Conservation (phyloP, 2,797 vertebrate genomes). For the Mareca strepera region DNA sequence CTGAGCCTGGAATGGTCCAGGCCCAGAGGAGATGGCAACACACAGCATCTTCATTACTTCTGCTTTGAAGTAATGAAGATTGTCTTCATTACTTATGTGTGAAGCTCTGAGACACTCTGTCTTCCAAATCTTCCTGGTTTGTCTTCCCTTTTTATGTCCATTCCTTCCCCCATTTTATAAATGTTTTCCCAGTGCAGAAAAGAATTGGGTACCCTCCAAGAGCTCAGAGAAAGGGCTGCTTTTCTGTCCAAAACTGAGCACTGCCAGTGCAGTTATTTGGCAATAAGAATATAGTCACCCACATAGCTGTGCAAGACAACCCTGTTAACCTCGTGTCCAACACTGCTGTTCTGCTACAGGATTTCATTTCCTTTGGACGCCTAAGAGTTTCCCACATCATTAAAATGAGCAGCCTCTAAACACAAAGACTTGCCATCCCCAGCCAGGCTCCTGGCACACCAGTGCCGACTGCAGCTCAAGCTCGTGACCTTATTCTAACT, state of each 20-base stretch:
- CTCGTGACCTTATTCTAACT: background rate
- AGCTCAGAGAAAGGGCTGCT: background rate
- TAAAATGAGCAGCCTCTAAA: conserved; percentile 37
- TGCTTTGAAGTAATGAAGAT: background rate
- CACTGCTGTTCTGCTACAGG: background rate
- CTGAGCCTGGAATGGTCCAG: background rate
- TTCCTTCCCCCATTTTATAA: background rate
- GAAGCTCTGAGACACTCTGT: background rate
- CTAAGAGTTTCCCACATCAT: conserved; percentile 44
- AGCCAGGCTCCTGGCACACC: conserved; percentile 30
- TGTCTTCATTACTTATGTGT: too few species aligned
- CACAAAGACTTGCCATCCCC: background rate
- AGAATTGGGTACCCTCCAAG: background rate
- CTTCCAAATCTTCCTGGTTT: background rate
- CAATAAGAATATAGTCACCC: background rate
- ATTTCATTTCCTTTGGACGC: conserved; percentile 33
- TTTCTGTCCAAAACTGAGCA: background rate
- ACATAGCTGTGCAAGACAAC: conserved; percentile 7
- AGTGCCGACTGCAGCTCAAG: background rate
- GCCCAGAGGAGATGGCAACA: background rate
- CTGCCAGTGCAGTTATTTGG: conserved; percentile 32
- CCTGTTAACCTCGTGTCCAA: background rate
- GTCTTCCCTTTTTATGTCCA: background rate
- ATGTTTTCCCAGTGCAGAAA: background rate
- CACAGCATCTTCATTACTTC: background rate